These are phyloP conservation scores for Ophonus ardosiacus DNA, from an alignment of 2,888 invertebrate species.

Conservation along the genomic window DNA sequence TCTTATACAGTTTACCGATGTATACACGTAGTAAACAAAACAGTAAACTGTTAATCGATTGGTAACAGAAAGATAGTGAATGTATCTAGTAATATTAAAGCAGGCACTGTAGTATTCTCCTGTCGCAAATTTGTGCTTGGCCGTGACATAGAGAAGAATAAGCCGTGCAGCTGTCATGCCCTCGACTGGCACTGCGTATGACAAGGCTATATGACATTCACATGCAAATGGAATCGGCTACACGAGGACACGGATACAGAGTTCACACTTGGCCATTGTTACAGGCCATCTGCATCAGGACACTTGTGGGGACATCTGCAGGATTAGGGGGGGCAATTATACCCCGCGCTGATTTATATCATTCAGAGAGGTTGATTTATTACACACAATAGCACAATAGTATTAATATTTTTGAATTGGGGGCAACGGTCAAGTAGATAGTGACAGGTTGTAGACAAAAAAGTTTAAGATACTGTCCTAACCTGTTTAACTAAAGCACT, in stretches of 20 bases:
- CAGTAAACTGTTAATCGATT: too few species aligned
- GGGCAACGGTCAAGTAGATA: background rate
- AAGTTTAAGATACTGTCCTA: background rate
- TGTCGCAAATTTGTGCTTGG: background rate
- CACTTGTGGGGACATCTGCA: background rate
- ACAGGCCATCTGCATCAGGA: background rate
- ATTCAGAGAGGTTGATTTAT: background rate
- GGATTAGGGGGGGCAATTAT: background rate
- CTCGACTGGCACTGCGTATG: constrained; percentile 20
- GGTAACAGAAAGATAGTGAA: too few species aligned
- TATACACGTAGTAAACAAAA: too few species aligned
- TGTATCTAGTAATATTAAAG: too few species aligned
- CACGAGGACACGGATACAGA: constrained; percentile 21
- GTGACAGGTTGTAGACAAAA: background rate
- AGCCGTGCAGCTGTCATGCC: constrained; percentile 56
- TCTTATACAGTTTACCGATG: too few species aligned
- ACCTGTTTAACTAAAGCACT: too few species aligned
- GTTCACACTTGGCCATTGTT: background rate
- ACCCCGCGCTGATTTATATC: background rate
- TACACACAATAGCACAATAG: background rate
- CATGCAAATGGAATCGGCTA: constrained; percentile 60
- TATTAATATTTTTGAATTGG: background rate
- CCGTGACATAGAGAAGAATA: constrained; percentile 38
- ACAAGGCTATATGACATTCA: constrained; percentile 52
- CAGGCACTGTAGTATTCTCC: too few species aligned